Percentiles rank a stretch among this genome's conserved stretches.
Conservation (phyloP, 2,888 invertebrate genomes). For the Prenolepis imparis region DNA sequence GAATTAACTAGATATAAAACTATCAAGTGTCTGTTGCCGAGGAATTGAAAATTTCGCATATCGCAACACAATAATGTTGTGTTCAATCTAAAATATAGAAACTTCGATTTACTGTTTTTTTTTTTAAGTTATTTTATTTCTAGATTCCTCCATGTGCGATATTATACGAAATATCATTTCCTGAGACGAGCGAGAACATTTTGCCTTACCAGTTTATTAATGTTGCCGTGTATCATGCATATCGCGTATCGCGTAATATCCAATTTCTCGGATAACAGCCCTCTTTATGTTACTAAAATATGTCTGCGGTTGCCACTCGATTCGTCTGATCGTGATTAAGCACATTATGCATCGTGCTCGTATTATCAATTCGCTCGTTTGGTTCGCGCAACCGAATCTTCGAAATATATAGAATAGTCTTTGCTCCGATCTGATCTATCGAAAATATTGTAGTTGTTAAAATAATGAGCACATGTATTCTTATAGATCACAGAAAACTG, state of each 20-base stretch:
- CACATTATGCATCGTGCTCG: constrained; percentile 22
- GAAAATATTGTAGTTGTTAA: background rate
- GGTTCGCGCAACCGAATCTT: background rate
- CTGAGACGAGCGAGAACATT: constrained; percentile 32
- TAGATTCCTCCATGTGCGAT: background rate
- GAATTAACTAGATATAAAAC: constrained; percentile 39
- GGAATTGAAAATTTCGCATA: constrained; percentile 4
- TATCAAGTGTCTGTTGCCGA: constrained; percentile 17
- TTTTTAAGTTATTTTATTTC: background rate
- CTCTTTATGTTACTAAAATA: constrained; percentile 55
- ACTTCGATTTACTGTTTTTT: background rate
- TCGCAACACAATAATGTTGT: background rate
- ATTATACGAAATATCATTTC: constrained; percentile 9
- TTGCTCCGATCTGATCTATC: background rate
- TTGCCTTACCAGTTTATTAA: constrained; percentile 45
- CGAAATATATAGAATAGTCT: background rate
- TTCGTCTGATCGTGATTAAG: constrained; percentile 49
- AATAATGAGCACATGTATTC: constrained; percentile 11
- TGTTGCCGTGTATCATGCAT: constrained; percentile 28
- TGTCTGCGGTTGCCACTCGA: constrained; percentile 42
- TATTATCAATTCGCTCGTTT: constrained; percentile 20
- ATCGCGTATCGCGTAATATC: constrained; percentile 49
- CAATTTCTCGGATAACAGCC: constrained; percentile 47
- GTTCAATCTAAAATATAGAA: background rate
- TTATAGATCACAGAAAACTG: constrained; percentile 10